These are phyloP conservation scores for Sympetrum striolatum DNA, from an alignment of 2,888 invertebrate species.

Conservation along the genomic window DNA sequence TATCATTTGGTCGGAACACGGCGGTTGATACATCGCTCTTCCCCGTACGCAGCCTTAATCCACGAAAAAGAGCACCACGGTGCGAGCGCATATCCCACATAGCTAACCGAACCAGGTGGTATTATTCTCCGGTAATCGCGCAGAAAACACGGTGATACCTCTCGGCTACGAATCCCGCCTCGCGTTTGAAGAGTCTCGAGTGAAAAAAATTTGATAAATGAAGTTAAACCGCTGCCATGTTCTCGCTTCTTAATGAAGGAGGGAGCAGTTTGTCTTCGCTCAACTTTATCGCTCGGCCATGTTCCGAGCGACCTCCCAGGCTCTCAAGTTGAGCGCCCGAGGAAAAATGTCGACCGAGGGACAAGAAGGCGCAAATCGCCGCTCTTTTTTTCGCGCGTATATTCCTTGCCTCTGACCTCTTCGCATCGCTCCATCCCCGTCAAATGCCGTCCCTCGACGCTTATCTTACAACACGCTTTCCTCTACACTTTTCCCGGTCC, in stretches of 20 bases:
- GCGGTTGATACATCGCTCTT: too few relatives aligned
- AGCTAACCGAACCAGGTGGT: neutral
- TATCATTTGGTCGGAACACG: too few relatives aligned
- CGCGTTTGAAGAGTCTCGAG: neutral
- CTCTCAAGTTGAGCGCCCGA: neutral
- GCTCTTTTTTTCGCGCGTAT: neutral
- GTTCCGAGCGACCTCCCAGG: neutral
- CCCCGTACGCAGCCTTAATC: neutral
- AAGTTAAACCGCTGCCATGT: constrained; percentile 15
- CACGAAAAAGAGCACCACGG: neutral
- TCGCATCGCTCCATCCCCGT: neutral
- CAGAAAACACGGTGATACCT: neutral
- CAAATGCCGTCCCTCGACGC: neutral
- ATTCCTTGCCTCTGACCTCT: neutral
- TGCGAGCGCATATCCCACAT: neutral
- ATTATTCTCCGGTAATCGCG: neutral
- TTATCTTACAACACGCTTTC: neutral
- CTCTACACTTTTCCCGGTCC: neutral
- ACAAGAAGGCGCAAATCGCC: constrained; percentile 2
- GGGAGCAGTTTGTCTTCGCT: constrained; percentile 18
- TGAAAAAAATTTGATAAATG: constrained; percentile 17
- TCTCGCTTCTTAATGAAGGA: constrained; percentile 37
- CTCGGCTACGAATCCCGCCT: neutral
- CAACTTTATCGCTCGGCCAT: neutral
- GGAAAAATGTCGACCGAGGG: neutral